Percentiles rank a stretch among this genome's conserved stretches.
Conservation (phyloP, 2,113 vertebrate species). For the Herpetotheres cachinnans region DNA sequence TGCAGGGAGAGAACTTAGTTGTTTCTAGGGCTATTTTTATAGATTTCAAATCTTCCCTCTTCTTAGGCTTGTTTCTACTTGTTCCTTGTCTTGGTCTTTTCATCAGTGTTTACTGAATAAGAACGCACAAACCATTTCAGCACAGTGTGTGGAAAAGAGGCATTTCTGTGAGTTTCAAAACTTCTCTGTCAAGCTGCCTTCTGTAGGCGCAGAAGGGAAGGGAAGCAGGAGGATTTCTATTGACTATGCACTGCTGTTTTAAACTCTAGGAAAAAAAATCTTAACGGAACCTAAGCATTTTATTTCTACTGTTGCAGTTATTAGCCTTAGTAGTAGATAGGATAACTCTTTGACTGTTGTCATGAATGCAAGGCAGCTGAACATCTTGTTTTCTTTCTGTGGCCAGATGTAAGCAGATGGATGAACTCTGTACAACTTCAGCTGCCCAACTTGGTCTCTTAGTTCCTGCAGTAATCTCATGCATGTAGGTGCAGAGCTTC, state of each 20-base stretch:
- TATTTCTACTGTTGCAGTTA: background rate
- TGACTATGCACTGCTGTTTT: background rate
- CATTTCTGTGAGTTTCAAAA: background rate
- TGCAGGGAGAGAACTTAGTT: background rate
- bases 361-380: background rate
- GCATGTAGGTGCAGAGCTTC: rapidly evolving
- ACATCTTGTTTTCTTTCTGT: background rate
- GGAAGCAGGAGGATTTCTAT: background rate
- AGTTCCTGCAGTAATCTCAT: background rate
- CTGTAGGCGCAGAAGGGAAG: background rate
- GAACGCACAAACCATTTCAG: background rate
- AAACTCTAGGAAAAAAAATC: background rate
- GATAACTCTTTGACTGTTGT: background rate
- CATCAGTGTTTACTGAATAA: background rate
- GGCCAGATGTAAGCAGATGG: background rate
- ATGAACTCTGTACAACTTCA: background rate
- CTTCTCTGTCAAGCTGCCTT: background rate
- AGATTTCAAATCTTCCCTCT: background rate
- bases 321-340: background rate
- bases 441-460: background rate
- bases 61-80: background rate
- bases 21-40: background rate
- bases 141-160: background rate
- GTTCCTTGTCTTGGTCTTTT: background rate
- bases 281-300: background rate